Evolutionary conservation across 2,797 vertebrate species (phyloP), one percentile per base, ranked within the genome.

Genomic region (Chaetophractus vellerosus): DNA sequence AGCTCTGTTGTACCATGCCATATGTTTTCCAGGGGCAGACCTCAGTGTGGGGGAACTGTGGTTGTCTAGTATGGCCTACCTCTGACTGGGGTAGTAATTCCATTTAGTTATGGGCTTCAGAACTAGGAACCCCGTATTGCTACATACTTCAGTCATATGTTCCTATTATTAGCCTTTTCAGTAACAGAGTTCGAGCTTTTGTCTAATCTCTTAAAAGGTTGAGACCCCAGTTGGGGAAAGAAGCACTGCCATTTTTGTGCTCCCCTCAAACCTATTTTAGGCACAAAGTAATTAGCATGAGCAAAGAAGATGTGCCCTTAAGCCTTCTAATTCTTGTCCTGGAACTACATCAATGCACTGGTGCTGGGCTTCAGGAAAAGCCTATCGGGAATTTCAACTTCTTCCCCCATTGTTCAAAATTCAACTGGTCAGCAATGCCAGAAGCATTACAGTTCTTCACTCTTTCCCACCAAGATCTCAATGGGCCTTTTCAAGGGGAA

Each of bases 271-370:
- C 16, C 69, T 84, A 63, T 76, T 78, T 68, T 48, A 93, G n/a
- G 83, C 23, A 84, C 33, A 61, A 83, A 55, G 61, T 89, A 90
- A 88, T 33, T 31, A 96, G 71, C 33, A 87, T 76, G 48, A 86
- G 59, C 59, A 75, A 81, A 83, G 86, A 66, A 68, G 48, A 9
- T 18, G 12, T 78, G 82, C 28, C n/a, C 11, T 15, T 72, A 57
- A 45, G 28, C 8, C 33, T 18, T 41, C 21, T 33, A 61, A 26
- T 31, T 50, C 61, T 41, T 28, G 31, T 74, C 48, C 36, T 94
- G 36, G 57, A 69, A 33, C 4, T 2, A 31, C 16, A n/a, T 16
- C 48, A 21, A 4, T 3, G 6, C 31, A 68, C 21, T 50, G 82
- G 64, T 12, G 28, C n/a, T 68, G 33, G 55, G 66, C n/a, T 23